Conservation (phyloP, 2,797 vertebrate species). For the Chiloscyllium punctatum region DNA sequence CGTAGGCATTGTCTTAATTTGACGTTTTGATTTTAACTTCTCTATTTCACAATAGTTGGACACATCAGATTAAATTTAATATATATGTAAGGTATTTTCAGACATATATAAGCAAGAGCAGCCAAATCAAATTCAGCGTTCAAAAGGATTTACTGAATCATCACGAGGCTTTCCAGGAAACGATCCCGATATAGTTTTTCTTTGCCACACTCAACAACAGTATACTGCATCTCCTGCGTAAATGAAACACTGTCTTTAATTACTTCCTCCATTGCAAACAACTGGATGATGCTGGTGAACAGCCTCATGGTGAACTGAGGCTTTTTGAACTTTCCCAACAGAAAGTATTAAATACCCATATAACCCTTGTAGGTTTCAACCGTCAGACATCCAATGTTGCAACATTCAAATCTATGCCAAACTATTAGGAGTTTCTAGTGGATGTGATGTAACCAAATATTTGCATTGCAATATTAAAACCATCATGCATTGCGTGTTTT, state of each 20-base stretch:
- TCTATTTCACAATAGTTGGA: not conserved
- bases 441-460: slow-evolving; percentile 25
- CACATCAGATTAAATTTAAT: too few species aligned
- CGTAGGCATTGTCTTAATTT: not conserved
- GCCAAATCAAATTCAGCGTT: not conserved
- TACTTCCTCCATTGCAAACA: not conserved
- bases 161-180: not conserved
- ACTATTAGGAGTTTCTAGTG: not conserved
- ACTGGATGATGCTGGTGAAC: not conserved
- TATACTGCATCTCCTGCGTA: not conserved
- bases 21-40: not conserved
- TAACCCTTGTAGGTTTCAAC: not conserved
- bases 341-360: not conserved
- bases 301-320: slow-evolving; percentile 1
- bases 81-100: not conserved
- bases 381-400: not conserved
- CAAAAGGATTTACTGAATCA: not conserved
- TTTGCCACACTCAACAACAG: not conserved
- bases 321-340: not conserved
- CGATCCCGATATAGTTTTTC: not conserved
- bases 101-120: not conserved
- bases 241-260: not conserved
- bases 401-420: not conserved
- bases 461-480: slow-evolving; percentile 32
- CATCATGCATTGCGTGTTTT: slow-evolving; percentile 20